phyloP scores from a whole-genome alignment of 2,113 vertebrate species.

The Poecilia latipinna region DNA sequence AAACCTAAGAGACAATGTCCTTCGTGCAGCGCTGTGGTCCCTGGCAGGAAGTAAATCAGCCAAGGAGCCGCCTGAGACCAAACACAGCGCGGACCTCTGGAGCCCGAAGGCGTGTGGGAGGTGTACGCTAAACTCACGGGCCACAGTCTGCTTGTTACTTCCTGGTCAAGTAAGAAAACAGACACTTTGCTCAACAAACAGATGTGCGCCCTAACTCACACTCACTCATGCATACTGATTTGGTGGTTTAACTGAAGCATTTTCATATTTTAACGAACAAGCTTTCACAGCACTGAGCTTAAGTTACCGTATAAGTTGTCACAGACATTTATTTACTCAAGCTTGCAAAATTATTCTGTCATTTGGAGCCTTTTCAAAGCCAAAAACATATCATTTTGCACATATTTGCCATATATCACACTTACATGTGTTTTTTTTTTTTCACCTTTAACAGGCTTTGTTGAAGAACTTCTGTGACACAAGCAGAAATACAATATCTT shows the following conservation, averaged over 20 bases:
- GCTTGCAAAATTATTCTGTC: conserved; percentile 31
- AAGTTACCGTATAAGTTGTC: conserved; percentile 17
- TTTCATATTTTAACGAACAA: conserved; percentile 24
- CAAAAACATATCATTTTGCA: conserved; percentile 27
- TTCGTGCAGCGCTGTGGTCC: conserved; percentile 51
- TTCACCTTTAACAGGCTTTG: conserved; percentile 45
- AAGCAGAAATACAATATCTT: not conserved
- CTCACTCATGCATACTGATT: conserved; percentile 22
- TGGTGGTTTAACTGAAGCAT: conserved; percentile 11
- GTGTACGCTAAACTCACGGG: conserved; percentile 51
- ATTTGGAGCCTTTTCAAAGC: conserved; percentile 13
- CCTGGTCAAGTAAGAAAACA: conserved; percentile 66
- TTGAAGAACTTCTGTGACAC: conserved; percentile 56
- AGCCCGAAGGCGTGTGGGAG: conserved; percentile 66
- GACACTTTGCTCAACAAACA: conserved; percentile 53
- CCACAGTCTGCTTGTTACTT: conserved; percentile 56
- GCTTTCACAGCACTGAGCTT: conserved; percentile 24
- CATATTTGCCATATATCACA: conserved; percentile 41
- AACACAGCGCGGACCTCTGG: conserved; percentile 66
- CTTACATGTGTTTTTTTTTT: not conserved
- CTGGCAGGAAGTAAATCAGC: conserved; percentile 73
- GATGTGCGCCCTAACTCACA: conserved; percentile 38
- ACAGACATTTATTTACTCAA: conserved; percentile 31
- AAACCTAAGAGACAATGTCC: conserved; percentile 53
- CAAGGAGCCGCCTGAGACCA: conserved; percentile 63